Conservation (phyloP, 2,797 vertebrate genomes). For the Danio albolineatus region DNA sequence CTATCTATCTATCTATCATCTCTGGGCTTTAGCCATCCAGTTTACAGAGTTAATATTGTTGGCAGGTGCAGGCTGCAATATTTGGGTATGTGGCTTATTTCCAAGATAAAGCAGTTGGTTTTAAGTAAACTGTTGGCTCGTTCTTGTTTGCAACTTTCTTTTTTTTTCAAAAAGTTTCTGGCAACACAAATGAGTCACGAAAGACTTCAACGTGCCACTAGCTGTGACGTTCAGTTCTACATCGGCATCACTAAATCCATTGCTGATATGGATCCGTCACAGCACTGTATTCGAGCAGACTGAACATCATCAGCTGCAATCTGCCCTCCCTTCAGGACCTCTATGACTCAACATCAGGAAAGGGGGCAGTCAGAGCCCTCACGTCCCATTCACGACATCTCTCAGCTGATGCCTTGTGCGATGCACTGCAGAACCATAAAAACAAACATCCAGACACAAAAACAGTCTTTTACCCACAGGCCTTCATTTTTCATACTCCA, state of each 20-base stretch:
- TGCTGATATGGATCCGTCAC: background rate
- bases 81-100: no score
- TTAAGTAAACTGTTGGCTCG: no score
- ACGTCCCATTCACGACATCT: background rate
- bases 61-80: no score
- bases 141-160: no score
- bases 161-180: no score
- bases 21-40: no score
- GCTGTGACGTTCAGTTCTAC: background rate
- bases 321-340: conserved; percentile 11
- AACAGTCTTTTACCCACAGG: background rate
- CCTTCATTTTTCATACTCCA: background rate
- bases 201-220: background rate
- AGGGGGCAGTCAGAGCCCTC: background rate
- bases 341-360: conserved; percentile 25
- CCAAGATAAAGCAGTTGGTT: no score
- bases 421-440: background rate
- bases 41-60: no score
- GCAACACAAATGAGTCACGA: no score
- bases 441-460: conserved; percentile 9
- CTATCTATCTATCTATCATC: no score
- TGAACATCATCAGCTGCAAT: conserved; percentile 1
- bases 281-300: background rate
- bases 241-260: background rate
- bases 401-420: background rate